Evolutionary conservation across 2,888 invertebrate species (phyloP).

Genomic region (Tiliacea citrago): DNA sequence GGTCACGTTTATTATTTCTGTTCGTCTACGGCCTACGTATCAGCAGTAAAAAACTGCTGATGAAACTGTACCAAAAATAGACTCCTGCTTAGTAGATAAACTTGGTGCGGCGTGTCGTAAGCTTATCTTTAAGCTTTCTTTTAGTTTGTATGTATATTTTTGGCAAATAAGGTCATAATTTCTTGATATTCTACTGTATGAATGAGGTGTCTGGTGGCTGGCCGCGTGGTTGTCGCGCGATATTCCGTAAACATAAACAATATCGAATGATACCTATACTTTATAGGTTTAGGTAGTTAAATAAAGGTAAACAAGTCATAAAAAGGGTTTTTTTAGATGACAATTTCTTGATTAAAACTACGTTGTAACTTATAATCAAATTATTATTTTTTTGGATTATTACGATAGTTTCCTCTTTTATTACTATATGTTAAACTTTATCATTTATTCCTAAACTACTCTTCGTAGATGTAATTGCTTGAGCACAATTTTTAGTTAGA

Average conservation of each 20-base stretch:
- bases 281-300: no score
- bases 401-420: no score
- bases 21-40: slow-evolving; percentile 15
- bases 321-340: no score
- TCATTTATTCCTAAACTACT: no score
- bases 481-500: no score
- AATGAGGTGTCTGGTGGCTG: slow-evolving; percentile 7
- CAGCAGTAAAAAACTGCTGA: slow-evolving; percentile 18
- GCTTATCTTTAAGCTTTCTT: slow-evolving; percentile 46
- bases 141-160: slow-evolving; percentile 29
- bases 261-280: background rate
- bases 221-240: slow-evolving; percentile 10
- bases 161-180: slow-evolving; percentile 2
- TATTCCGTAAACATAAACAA: slow-evolving; percentile 15
- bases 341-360: no score
- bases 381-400: no score
- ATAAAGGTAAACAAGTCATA: no score
- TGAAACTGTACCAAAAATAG: slow-evolving; percentile 53
- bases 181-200: background rate
- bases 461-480: no score
- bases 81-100: slow-evolving; percentile 40
- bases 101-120: slow-evolving; percentile 38
- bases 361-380: no score
- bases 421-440: no score
- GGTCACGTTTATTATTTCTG: slow-evolving; percentile 40